Percentiles rank a stretch among this genome's conserved stretches.
Evolutionary conservation across 2,888 invertebrate genomes (phyloP).

Genomic region (Barypeithes pellucidus): DNA sequence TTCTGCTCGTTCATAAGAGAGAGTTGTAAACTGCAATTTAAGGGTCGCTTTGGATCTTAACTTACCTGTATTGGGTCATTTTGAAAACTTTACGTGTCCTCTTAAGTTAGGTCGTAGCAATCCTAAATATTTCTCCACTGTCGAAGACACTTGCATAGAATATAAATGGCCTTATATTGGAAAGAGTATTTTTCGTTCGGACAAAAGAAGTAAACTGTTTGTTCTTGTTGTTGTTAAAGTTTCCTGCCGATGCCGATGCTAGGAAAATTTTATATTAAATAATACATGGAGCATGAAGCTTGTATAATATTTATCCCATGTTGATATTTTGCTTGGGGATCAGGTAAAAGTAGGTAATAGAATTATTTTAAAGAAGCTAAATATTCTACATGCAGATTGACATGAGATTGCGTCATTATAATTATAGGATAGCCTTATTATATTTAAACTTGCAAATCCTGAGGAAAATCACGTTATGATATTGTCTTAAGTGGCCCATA

Average conservation of each 20-base stretch:
- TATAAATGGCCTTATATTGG: constrained; percentile 24
- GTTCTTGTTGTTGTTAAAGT: background rate
- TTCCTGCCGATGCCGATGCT: background rate
- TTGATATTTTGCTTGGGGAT: too few species aligned
- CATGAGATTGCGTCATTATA: too few species aligned
- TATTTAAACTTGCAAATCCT: too few species aligned
- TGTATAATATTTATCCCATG: too few species aligned
- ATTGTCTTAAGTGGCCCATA: too few species aligned
- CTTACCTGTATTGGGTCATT: constrained; percentile 31
- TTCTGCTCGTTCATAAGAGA: constrained; percentile 42
- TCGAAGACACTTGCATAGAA: constrained; percentile 21
- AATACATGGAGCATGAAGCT: too few species aligned
- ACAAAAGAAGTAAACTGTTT: background rate
- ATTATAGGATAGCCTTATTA: too few species aligned
- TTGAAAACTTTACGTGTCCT: constrained; percentile 45
- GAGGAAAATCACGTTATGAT: too few species aligned
- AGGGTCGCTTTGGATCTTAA: constrained; percentile 33
- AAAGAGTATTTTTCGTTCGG: constrained; percentile 1
- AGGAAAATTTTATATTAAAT: background rate
- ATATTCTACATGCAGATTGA: too few species aligned
- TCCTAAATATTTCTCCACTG: constrained; percentile 33
- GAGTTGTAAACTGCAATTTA: constrained; percentile 37
- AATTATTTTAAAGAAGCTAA: too few species aligned
- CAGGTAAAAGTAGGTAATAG: too few species aligned
- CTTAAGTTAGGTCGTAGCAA: constrained; percentile 43